Percentiles rank a stretch among this genome's conserved stretches.
phyloP scores from a whole-genome alignment of 2,113 vertebrate species.

The Lycaon pictus region DNA sequence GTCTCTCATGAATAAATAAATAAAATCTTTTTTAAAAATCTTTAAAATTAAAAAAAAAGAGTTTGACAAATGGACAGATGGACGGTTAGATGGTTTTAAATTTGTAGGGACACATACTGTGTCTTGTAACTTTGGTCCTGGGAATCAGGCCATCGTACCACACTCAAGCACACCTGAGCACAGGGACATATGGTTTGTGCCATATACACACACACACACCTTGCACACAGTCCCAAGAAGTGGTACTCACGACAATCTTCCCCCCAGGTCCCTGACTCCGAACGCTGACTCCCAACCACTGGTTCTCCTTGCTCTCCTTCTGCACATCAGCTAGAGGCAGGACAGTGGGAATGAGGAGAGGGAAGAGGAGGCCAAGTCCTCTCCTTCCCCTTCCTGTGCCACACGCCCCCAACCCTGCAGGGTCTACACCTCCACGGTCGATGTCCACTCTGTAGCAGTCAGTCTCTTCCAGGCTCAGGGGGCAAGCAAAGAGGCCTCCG shows the following conservation, averaged over 20 bases:
- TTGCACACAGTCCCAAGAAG: neutral
- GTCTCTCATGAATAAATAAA: too few species aligned
- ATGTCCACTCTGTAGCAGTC: conserved; percentile 95
- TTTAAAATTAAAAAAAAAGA: neutral
- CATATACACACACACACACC: neutral
- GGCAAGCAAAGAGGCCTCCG: conserved; percentile 95
- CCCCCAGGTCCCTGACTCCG: conserved; percentile 96
- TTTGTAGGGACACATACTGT: neutral
- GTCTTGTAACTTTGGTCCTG: neutral
- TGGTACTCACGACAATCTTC: conserved; percentile 94
- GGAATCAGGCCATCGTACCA: neutral
- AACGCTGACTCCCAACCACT: conserved; percentile 97
- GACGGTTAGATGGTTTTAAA: neutral
- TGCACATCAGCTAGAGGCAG: conserved; percentile 85
- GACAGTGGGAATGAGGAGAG: conserved; percentile 34
- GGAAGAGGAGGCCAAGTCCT: neutral
- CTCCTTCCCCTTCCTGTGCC: neutral
- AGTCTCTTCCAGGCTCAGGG: conserved; percentile 90
- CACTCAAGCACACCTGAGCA: neutral
- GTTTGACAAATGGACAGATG: neutral
- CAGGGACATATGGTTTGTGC: neutral
- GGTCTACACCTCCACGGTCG: conserved; percentile 90
- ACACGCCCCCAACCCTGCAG: neutral
- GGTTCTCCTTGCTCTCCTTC: conserved; percentile 96
- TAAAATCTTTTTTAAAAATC: too few species aligned